Base-by-base conservation (phyloP, 1,140 invertebrate genomes). In the Drosophila oshimai region DNA sequence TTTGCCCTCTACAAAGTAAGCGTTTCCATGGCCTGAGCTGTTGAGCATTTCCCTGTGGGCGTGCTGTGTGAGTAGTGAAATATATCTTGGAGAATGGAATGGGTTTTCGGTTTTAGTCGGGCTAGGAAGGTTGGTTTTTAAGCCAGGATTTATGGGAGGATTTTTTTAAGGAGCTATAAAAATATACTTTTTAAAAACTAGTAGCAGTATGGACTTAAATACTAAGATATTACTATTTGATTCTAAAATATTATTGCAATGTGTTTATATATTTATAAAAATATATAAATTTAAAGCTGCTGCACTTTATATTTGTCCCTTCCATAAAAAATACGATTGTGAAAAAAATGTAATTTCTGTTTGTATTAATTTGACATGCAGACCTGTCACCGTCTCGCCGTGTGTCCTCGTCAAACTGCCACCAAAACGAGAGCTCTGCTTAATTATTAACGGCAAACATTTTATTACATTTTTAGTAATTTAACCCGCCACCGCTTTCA, bases 401-500 rank as follows among this genome's bases (percentile, higher is more conserved):
- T 65, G 71, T 74, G 51, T 70, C 13, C 49, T 55, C 68, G 45
- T 77, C 73, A 81, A 69, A 68, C 55, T 65, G 42, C 34, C 39
- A 57, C 41, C 54, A 61, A 33, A 36, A 34, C 6, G 28, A 37
- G 24, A 75, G 37, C 10, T 72, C 53, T 65, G 29, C 61, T 86
- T 87, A 86, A 86, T 86, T 86, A 86, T 86, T 80, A 58, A 86
- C 67, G 17, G 39, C 76, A 72, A 76, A 87, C 80, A 87, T 80
- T 86, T 87, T 86, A 86, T 87, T 87, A 86, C 72, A 76, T 75
- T 86, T 86, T 87, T 86, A 86, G 60, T 80, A 75, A 80, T 86
- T 86, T 68, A 86, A 84, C 71, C 58, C 41, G 7, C 29, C 29
- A 53, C 20, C 46, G 49, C 60, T 79, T 55, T 41, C 46, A 47